phyloP scores from a whole-genome alignment of 2,113 vertebrate genomes.

The Dolichotis patagonum region DNA sequence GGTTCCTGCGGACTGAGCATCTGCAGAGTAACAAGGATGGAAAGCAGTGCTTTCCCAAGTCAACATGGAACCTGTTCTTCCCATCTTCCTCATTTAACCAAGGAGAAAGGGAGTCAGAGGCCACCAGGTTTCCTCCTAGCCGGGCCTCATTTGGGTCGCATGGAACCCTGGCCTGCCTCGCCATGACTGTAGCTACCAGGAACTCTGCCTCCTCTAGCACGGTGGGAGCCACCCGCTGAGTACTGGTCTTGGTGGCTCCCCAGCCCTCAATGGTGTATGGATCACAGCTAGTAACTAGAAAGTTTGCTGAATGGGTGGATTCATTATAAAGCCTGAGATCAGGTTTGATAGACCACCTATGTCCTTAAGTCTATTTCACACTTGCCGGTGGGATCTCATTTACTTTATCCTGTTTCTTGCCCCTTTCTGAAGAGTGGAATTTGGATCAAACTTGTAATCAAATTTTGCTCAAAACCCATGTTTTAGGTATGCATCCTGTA shows the following conservation, averaged over 20 bases:
- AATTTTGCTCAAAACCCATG: neutral
- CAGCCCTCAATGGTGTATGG: accelerated
- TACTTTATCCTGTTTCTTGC: neutral
- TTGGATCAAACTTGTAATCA: neutral
- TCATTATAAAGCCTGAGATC: neutral
- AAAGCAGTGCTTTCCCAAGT: neutral
- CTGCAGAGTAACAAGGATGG: neutral
- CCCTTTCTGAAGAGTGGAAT: constrained; percentile 29
- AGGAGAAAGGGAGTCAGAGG: neutral
- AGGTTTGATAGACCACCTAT: neutral
- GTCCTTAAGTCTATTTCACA: neutral
- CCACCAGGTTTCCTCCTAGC: neutral
- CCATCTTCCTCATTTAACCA: neutral
- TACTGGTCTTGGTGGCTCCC: neutral
- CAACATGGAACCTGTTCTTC: neutral
- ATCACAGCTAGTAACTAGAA: neutral
- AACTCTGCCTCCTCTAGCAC: neutral
- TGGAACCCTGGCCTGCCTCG: neutral
- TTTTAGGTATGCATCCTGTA: neutral
- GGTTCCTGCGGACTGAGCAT: neutral
- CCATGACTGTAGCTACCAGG: neutral
- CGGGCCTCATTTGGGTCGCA: no score
- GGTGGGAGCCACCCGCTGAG: neutral
- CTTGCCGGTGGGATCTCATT: neutral
- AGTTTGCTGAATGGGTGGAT: neutral